phyloP scores from a whole-genome alignment of 2,113 vertebrate genomes.

The Plestiodon gilberti region DNA sequence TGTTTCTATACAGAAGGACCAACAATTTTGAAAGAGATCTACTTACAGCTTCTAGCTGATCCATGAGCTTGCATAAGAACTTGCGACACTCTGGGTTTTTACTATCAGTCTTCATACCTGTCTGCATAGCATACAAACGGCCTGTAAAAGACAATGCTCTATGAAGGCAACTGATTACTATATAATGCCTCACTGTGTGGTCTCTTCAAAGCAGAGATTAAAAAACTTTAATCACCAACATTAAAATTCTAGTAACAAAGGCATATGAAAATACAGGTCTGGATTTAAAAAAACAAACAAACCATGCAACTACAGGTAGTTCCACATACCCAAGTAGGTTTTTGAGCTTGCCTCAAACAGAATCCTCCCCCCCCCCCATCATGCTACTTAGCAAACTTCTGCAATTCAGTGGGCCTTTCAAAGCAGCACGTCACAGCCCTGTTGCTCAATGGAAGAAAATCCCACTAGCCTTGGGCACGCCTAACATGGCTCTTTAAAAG shows the following conservation, averaged over 20 bases:
- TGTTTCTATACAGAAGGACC: constrained; percentile 23
- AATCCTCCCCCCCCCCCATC: neutral
- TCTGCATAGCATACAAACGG: constrained; percentile 96
- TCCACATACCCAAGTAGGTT: neutral
- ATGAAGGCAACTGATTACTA: neutral
- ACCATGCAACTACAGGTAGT: neutral
- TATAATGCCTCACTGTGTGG: neutral
- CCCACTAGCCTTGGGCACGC: neutral
- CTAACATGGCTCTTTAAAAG: neutral
- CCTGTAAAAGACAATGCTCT: constrained; percentile 76
- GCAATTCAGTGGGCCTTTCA: neutral
- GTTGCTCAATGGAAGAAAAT: neutral
- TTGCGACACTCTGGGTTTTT: constrained; percentile 95
- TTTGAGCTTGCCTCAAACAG: neutral
- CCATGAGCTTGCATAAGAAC: constrained; percentile 96
- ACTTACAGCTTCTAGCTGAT: constrained; percentile 95
- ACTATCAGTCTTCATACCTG: constrained; percentile 97
- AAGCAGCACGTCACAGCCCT: neutral
- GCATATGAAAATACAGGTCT: neutral
- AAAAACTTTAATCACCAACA: neutral
- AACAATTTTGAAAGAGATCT: constrained; percentile 37
- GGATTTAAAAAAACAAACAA: neutral
- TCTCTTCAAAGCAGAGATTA: neutral
- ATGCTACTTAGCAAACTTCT: neutral
- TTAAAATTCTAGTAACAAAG: neutral